phyloP scores from a whole-genome alignment of 2,113 vertebrate genomes.

The Sylvietta virens region DNA sequence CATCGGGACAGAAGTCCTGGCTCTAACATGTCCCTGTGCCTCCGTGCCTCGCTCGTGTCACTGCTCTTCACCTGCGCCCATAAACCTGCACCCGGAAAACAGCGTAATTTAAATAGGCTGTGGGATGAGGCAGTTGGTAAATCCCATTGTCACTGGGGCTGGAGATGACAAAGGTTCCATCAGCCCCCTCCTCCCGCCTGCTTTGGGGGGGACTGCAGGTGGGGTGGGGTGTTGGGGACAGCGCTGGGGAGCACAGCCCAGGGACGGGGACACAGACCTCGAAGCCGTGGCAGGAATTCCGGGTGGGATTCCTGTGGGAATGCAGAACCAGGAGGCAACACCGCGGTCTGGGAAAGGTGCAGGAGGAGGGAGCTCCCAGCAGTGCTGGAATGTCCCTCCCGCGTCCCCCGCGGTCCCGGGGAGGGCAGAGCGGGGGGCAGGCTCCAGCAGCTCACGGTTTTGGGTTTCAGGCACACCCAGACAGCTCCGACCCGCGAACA shows the following conservation, averaged over 20 bases:
- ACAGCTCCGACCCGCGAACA: neutral
- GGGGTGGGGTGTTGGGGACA: neutral
- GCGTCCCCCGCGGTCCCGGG: neutral
- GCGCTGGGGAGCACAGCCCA: rapidly evolving
- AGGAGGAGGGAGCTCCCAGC: neutral
- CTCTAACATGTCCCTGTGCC: neutral
- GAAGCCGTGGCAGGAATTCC: rapidly evolving
- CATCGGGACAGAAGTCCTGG: neutral
- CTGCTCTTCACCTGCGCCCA: conserved; percentile 26
- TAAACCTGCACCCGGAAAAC: conserved; percentile 44
- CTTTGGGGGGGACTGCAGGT: neutral
- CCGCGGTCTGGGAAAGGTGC: neutral
- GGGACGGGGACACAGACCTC: neutral
- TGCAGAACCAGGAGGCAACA: neutral
- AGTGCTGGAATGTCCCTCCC: neutral
- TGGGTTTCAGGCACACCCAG: neutral
- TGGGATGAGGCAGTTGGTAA: conserved; percentile 36
- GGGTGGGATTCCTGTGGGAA: neutral
- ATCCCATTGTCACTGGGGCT: conserved; percentile 15
- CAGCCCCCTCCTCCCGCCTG: neutral
- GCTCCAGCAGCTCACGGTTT: neutral
- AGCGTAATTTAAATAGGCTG: conserved; percentile 59
- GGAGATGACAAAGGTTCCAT: neutral
- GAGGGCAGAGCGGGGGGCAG: neutral
- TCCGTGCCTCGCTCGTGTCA: neutral